Evolutionary conservation across 2,113 vertebrate species (phyloP).

Genomic region (Anarrhichthys ocellatus): DNA sequence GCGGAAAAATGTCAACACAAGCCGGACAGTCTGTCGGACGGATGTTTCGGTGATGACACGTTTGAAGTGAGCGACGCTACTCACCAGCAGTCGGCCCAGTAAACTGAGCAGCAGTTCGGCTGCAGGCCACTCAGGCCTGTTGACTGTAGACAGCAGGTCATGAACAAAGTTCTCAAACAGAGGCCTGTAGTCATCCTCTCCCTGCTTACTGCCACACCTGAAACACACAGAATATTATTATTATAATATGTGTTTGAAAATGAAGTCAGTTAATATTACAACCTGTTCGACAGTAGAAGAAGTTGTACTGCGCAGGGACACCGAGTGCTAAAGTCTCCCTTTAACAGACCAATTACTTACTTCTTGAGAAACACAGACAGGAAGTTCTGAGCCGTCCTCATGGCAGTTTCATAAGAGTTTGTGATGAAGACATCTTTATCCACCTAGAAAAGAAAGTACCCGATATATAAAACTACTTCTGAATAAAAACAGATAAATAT

Average conservation of each 20-base stretch:
- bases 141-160: slow-evolving; percentile 96
- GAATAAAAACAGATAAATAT: not conserved
- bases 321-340: not conserved
- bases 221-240: not conserved
- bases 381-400: slow-evolving; percentile 99
- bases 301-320: not conserved
- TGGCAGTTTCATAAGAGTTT: slow-evolving; percentile 97
- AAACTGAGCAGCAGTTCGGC: slow-evolving; percentile 96
- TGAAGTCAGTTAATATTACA: not conserved
- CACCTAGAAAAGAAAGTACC: slow-evolving; percentile 81
- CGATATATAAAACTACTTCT: slow-evolving; percentile 14
- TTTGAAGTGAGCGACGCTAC: slow-evolving; percentile 32
- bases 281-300: not conserved
- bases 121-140: slow-evolving; percentile 98
- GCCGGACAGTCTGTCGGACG: not conserved
- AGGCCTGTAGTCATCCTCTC: slow-evolving; percentile 98
- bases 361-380: slow-evolving; percentile 99
- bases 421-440: slow-evolving; percentile 96
- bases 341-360: slow-evolving; percentile 80
- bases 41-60: not conserved
- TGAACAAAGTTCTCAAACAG: slow-evolving; percentile 99
- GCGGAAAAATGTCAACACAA: not conserved
- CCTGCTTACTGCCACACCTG: slow-evolving; percentile 99
- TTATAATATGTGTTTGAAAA: not conserved
- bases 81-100: slow-evolving; percentile 94